Evolutionary conservation across 2,888 invertebrate genomes (phyloP).

Genomic region (Athalia circularis): DNA sequence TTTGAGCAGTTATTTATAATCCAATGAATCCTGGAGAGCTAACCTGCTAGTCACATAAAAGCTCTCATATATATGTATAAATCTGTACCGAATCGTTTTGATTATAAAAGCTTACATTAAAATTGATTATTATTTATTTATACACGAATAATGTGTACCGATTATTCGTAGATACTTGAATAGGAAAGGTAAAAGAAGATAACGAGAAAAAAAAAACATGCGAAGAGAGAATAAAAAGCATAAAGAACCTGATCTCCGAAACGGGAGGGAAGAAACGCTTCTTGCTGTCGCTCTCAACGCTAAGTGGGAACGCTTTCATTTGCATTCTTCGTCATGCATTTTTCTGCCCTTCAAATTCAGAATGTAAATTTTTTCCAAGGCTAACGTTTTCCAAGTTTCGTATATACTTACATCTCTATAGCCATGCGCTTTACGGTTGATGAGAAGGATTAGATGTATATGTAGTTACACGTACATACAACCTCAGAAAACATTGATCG

Average conservation of each 20-base stretch:
- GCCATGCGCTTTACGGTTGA: background rate
- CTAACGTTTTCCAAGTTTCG: background rate
- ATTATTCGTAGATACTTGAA: constrained; percentile 18
- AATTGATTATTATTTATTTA: constrained; percentile 29
- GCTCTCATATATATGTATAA: background rate
- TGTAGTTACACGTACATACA: too few relatives aligned
- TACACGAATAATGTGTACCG: constrained; percentile 12
- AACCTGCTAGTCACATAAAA: background rate
- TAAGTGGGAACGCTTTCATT: constrained; percentile 41
- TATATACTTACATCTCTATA: background rate
- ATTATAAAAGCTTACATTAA: constrained; percentile 2
- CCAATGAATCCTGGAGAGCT: background rate
- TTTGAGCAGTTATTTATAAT: background rate
- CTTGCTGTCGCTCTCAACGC: constrained; percentile 31
- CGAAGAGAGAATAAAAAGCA: background rate
- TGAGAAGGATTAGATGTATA: background rate
- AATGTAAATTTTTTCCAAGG: constrained; percentile 10
- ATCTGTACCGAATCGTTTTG: background rate
- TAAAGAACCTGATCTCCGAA: background rate
- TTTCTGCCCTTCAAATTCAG: constrained; percentile 35
- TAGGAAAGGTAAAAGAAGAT: background rate
- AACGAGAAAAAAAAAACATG: background rate
- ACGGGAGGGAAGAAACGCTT: constrained; percentile 19
- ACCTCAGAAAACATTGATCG: too few relatives aligned
- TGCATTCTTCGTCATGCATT: constrained; percentile 37